These are phyloP conservation scores for Bubo scandiacus DNA, from an alignment of 2,113 vertebrate species.

Conservation along the genomic window DNA sequence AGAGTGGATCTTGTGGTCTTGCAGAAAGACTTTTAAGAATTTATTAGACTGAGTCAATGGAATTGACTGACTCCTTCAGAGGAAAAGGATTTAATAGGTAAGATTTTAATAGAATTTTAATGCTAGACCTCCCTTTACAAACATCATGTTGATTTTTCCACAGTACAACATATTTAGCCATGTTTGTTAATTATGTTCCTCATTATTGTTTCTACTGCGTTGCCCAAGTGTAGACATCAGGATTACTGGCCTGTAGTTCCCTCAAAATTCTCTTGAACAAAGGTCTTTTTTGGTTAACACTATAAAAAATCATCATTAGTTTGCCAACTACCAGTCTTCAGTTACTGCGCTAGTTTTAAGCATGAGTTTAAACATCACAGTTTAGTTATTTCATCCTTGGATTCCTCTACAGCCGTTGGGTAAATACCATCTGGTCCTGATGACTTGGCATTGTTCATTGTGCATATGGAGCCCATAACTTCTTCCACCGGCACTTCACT, in stretches of 20 bases:
- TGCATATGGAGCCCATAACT: conserved; percentile 19
- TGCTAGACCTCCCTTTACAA: neutral
- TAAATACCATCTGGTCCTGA: neutral
- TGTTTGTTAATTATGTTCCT: neutral
- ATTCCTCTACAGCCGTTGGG: neutral
- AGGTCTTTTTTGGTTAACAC: neutral
- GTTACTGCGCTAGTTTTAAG: neutral
- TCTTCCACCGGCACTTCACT: neutral
- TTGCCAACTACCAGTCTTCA: neutral
- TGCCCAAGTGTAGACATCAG: rapidly evolving
- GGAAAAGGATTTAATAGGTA: neutral
- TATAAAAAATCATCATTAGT: neutral
- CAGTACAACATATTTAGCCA: neutral
- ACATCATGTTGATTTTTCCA: neutral
- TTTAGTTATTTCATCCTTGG: neutral
- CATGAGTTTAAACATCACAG: neutral
- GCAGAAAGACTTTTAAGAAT: neutral
- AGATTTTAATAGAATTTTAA: neutral
- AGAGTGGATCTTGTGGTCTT: neutral
- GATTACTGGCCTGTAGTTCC: neutral
- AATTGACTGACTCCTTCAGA: neutral
- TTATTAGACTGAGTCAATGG: neutral
- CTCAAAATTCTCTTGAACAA: neutral
- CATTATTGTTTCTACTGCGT: neutral
- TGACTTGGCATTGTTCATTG: neutral